Evolutionary conservation across 2,888 invertebrate species (phyloP), one percentile per base, ranked within the genome.

Genomic region (Nephrocerus scutellatus): DNA sequence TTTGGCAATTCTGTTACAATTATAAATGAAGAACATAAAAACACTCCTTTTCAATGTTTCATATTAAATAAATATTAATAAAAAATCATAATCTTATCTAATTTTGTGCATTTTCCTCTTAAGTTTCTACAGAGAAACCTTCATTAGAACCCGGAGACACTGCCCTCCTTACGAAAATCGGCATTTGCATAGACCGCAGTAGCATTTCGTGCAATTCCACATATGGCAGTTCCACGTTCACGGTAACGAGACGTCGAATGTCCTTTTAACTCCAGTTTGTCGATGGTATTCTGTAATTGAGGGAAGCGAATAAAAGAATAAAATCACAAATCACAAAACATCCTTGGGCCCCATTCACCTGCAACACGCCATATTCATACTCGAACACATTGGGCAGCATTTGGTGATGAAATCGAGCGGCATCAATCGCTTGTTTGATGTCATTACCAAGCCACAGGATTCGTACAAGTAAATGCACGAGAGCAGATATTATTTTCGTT

Each of bases 401-500:
- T 60, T 95, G 93, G 62, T 95, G 92, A 70, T 95, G 93, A 19
- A 93, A 69, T 41, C 92, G 74, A 2, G 77, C 75, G 2, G 76
- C 74, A 57, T 82, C 79, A 40, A 90, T 76, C 1, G 86, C 81
- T 36, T 78, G 70, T 38, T 80, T 75, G n/a, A 92, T 72, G 25
- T 76, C 72, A 14, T 74, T 70, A 2, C 74, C 76, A 52, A 82
- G 76, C 70, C 82, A 76, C 2, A 85, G 58, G 35, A 78, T 74
- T 28, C 81, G 72, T 25, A 63, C 47, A 6, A 66, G 43, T 56
- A 85, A 81, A 62, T 79, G 69, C 0, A 80, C 75, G 1, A 86
- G 75, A 38, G 84, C 77, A 0, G 89, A 84, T 1, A 88, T 86
- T 46, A 95, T 95, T 68, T 84, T 86, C 0, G 86, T 81, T 9